A percentile compares a stretch with the other conserved stretches of the same genome.
phyloP scores from a whole-genome alignment of 2,797 vertebrate genomes.

The Enteromius radiatus region DNA sequence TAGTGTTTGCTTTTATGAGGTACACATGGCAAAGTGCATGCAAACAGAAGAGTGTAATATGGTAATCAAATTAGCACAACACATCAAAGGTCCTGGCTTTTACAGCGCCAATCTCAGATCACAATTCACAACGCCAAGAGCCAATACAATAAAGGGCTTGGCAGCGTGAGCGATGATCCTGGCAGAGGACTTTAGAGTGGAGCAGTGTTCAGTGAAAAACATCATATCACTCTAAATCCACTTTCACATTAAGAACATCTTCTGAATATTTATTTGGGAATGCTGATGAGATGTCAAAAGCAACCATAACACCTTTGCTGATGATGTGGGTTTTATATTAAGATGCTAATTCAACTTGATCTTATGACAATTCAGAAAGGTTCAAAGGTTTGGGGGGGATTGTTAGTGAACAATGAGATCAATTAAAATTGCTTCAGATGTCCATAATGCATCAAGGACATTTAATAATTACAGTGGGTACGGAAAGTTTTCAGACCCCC shows the following conservation, averaged over 20 bases:
- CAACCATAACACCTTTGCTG: constrained; percentile 45
- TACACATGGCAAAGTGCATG: constrained; percentile 87
- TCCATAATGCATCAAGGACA: neutral
- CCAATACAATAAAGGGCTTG: constrained; percentile 80
- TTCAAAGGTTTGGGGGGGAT: constrained; percentile 32
- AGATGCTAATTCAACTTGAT: constrained; percentile 26
- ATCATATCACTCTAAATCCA: constrained; percentile 47
- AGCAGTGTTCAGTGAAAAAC: constrained; percentile 54
- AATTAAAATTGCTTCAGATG: neutral
- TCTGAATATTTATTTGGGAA: constrained; percentile 46
- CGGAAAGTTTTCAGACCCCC: too few relatives aligned
- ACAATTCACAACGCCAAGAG: constrained; percentile 81
- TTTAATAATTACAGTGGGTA: neutral
- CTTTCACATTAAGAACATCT: constrained; percentile 37
- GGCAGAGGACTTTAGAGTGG: constrained; percentile 71
- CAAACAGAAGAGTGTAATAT: constrained; percentile 84
- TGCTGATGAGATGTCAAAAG: constrained; percentile 39
- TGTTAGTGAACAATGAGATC: neutral
- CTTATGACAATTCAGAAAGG: constrained; percentile 4
- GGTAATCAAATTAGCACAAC: constrained; percentile 91
- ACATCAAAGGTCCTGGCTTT: constrained; percentile 84
- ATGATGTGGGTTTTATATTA: constrained; percentile 27
- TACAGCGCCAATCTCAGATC: constrained; percentile 79
- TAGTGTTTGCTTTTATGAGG: constrained; percentile 76
- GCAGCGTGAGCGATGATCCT: constrained; percentile 77